A percentile compares a stretch with the other conserved stretches of the same genome.
phyloP scores from a whole-genome alignment of 2,888 invertebrate species.

The Abrostola tripartita region DNA sequence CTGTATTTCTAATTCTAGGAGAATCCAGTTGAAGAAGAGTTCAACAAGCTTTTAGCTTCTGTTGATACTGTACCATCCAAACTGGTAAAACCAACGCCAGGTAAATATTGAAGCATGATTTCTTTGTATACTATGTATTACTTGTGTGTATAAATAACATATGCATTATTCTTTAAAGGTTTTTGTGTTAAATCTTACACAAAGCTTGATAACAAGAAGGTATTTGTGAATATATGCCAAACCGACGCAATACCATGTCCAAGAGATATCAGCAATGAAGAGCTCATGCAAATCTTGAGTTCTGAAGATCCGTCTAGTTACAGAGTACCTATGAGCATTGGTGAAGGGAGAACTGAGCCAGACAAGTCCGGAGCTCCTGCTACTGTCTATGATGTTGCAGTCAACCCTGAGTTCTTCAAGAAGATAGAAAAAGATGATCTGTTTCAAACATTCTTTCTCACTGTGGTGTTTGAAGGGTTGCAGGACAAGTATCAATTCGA shows the following conservation, averaged over 20 bases:
- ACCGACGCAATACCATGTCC: slow-evolving; percentile 93
- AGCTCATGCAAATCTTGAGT: slow-evolving; percentile 90
- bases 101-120: slow-evolving; percentile 73
- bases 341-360: slow-evolving; percentile 92
- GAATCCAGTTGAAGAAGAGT: slow-evolving; percentile 88
- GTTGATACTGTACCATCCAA: slow-evolving; percentile 87
- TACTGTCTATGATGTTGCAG: slow-evolving; percentile 94
- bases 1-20: slow-evolving; percentile 73
- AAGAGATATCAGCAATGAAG: slow-evolving; percentile 91
- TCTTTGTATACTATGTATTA: too few relatives aligned
- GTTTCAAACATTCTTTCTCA: slow-evolving; percentile 94
- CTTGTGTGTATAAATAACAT: background rate
- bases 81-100: slow-evolving; percentile 91
- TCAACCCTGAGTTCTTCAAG: slow-evolving; percentile 92
- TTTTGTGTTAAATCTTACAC: slow-evolving; percentile 93
- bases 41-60: slow-evolving; percentile 87
- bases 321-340: slow-evolving; percentile 96
- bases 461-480: slow-evolving; percentile 92
- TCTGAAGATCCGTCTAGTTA: slow-evolving; percentile 92
- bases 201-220: slow-evolving; percentile 90
- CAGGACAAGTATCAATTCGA: slow-evolving; percentile 93
- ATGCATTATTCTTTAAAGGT: slow-evolving; percentile 83
- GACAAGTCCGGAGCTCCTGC: slow-evolving; percentile 93
- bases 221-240: slow-evolving; percentile 96
- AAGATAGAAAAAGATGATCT: slow-evolving; percentile 91